These are phyloP conservation scores for Pedetes capensis DNA, from an alignment of 2,113 vertebrate species.

Conservation along the genomic window DNA sequence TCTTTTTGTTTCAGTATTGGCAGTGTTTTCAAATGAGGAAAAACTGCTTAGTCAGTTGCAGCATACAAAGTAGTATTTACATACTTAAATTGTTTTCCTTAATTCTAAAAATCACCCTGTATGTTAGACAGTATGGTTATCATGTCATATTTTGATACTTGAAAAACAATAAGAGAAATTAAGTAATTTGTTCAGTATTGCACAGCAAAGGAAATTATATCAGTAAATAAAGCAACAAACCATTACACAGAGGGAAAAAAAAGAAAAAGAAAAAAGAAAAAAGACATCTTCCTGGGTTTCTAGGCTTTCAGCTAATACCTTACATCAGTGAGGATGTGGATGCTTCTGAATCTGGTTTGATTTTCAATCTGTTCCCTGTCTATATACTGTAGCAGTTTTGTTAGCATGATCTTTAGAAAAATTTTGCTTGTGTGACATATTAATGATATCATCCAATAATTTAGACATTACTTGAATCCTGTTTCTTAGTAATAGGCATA, in stretches of 20 bases:
- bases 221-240: not conserved
- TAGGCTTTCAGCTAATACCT: no score
- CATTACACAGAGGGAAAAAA: not conserved
- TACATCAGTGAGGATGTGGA: no score
- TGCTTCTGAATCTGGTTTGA: no score
- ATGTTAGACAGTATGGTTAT: not conserved
- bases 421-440: no score
- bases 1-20: not conserved
- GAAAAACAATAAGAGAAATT: conserved; percentile 2
- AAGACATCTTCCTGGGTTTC: no score
- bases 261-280: no score
- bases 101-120: not conserved
- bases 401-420: no score
- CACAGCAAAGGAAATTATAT: not conserved
- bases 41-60: not conserved
- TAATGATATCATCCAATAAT: no score
- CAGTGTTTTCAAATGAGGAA: not conserved
- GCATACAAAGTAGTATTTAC: not conserved
- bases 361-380: no score
- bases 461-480: no score
- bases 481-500: no score
- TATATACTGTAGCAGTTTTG: no score
- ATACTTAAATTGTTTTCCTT: not conserved
- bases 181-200: not conserved
- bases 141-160: not conserved